Percentiles rank a stretch among this genome's conserved stretches.
Evolutionary conservation across 2,888 invertebrate species (phyloP).

Genomic region (Tromatobia lineatoria): DNA sequence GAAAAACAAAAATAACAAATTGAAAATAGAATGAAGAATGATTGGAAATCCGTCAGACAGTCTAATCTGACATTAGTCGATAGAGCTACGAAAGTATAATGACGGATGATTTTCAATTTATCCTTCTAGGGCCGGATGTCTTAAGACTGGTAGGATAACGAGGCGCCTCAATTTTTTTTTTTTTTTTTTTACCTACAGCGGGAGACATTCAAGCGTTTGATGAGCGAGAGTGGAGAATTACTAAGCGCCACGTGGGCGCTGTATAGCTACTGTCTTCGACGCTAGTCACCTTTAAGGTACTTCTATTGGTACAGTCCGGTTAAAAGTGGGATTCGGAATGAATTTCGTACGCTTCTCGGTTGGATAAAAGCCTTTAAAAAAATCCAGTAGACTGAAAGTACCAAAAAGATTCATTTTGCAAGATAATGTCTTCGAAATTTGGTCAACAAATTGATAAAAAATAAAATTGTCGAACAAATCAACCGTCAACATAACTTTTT

Average conservation of each 20-base stretch:
- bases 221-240: constrained; percentile 22
- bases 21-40: constrained; percentile 26
- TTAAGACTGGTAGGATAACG: constrained; percentile 24
- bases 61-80: constrained; percentile 1
- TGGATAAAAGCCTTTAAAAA: no score
- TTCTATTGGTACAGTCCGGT: neutral
- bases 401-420: no score
- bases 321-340: no score
- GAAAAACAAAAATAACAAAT: neutral
- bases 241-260: constrained; percentile 76
- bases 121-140: constrained; percentile 13
- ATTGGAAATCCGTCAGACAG: constrained; percentile 1
- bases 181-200: neutral
- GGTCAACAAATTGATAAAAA: no score
- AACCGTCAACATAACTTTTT: no score
- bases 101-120: constrained; percentile 52
- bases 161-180: constrained; percentile 26
- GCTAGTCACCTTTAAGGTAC: neutral
- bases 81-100: constrained; percentile 10
- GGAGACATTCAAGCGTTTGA: constrained; percentile 1
- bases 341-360: no score
- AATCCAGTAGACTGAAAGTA: no score
- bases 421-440: no score
- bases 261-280: constrained; percentile 1
- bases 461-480: no score